Evolutionary conservation across 2,113 vertebrate species (phyloP), one percentile per base, ranked within the genome.

Genomic region (Nymphicus hollandicus): DNA sequence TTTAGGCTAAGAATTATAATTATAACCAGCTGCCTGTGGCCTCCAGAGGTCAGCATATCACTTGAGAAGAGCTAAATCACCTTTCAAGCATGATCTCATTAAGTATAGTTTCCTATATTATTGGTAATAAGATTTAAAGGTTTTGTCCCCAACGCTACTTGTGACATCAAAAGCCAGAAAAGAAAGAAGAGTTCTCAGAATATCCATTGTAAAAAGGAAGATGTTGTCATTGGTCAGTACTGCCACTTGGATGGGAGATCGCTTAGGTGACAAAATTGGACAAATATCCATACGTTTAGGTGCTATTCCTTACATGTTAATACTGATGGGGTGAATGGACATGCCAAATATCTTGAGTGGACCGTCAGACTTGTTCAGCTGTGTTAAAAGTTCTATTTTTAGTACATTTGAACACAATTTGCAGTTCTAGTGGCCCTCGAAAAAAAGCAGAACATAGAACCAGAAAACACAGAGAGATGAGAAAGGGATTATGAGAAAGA

Each of bases 1-100:
- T 68, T 79, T 47, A 85, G n/a, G 44, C 37, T 64, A 13, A 79
- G 65, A 88, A 71, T 91, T 58, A 8, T 11, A 80, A 63, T 92
- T 77, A 44, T 25, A 71, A 63, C 44, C 47, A 70, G 41, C 79
- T 49, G 64, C 65, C 37, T 66, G 8, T 88, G 80, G 95, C 94
- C 95, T 96, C 92, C 95, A 92, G 92, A 94, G 90, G 93, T 92
- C 95, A 96, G 88, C 80, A 52, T 28, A 64, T 71, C 90, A 64
- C 86, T 66, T 41, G 76, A 49, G 91, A 93, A 91, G 24, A 91
- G 43, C 39, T 68, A 50, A 73, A 71, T 47, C 60, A 3, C 50
- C 88, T 82, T 24, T n/a, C 74, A 46, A 41, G n/a, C 24, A 6
- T 10, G 37, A n/a, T 39, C 35, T 86, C 37, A 8, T 33, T 39